Conservation (phyloP, 2,888 invertebrate genomes). For the Bedellia somnulentella region DNA sequence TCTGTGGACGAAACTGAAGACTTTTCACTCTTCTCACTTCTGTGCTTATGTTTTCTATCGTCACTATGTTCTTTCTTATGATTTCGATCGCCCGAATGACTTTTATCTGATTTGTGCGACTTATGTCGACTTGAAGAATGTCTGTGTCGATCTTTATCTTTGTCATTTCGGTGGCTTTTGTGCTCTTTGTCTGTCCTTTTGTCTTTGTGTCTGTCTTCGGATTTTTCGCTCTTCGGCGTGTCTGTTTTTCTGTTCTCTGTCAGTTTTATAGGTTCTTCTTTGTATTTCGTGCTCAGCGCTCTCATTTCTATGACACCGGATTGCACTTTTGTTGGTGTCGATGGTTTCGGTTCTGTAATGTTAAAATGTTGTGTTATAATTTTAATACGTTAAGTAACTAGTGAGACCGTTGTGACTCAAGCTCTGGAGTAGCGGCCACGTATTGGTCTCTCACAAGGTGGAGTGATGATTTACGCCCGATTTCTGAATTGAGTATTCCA, state of each 20-base stretch:
- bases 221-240: conserved; percentile 20
- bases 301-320: conserved; percentile 53
- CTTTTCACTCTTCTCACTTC: conserved; percentile 18
- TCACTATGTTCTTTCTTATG: conserved; percentile 32
- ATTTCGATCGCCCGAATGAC: conserved; percentile 20
- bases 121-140: conserved; percentile 22
- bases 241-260: conserved; percentile 30
- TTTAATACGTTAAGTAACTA: too few species aligned
- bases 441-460: too few species aligned
- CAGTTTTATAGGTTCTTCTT: conserved; percentile 17
- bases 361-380: too few species aligned
- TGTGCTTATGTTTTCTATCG: conserved; percentile 24
- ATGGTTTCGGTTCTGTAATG: conserved; percentile 32
- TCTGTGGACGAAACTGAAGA: conserved; percentile 8
- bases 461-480: too few species aligned
- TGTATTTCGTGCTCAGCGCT: conserved; percentile 44
- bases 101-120: conserved; percentile 23
- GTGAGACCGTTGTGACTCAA: too few species aligned
- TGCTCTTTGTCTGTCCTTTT: conserved; percentile 2
- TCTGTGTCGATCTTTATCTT: conserved; percentile 26
- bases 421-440: too few species aligned
- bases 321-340: conserved; percentile 34
- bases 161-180: conserved; percentile 12
- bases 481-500: too few species aligned
- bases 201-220: conserved; percentile 11